phyloP scores from a whole-genome alignment of 2,113 vertebrate genomes.

The Chamaea fasciata region DNA sequence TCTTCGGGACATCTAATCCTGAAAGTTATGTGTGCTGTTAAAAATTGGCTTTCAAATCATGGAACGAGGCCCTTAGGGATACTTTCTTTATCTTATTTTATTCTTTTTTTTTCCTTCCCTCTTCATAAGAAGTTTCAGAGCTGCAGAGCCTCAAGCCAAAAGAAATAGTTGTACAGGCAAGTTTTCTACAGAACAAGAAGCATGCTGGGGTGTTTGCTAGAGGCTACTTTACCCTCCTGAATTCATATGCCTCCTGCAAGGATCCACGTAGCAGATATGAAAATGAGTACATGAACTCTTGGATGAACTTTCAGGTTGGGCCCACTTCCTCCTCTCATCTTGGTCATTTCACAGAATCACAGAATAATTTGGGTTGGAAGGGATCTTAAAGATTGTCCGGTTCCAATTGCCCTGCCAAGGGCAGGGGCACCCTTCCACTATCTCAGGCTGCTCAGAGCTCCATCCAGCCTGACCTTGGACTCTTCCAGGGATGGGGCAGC shows the following conservation, averaged over 20 bases:
- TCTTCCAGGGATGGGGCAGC: neutral
- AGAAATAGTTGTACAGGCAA: slow-evolving; percentile 39
- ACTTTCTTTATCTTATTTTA: neutral
- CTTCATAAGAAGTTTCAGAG: slow-evolving; percentile 10
- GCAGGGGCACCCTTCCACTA: accelerated
- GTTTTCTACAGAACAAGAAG: slow-evolving; percentile 12
- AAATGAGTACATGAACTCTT: slow-evolving; percentile 6
- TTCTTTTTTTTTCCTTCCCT: neutral
- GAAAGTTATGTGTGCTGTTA: slow-evolving; percentile 58
- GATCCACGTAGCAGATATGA: neutral
- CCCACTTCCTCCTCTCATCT: neutral
- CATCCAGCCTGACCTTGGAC: neutral
- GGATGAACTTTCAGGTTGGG: slow-evolving; percentile 6
- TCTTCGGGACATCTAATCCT: slow-evolving; percentile 41
- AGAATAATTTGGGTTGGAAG: neutral
- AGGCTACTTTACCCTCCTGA: neutral
- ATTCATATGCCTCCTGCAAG: neutral
- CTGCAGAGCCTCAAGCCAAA: slow-evolving; percentile 34
- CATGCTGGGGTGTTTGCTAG: neutral
- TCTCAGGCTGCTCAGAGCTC: neutral
- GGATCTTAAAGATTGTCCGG: neutral
- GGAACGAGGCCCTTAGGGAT: slow-evolving; percentile 38
- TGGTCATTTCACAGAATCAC: neutral
- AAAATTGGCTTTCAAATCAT: slow-evolving; percentile 62
- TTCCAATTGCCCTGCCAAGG: too few relatives aligned